A percentile compares a stretch with the other conserved stretches of the same genome.
phyloP scores from a whole-genome alignment of 2,888 invertebrate species.

The Hyppa rectilinea region DNA sequence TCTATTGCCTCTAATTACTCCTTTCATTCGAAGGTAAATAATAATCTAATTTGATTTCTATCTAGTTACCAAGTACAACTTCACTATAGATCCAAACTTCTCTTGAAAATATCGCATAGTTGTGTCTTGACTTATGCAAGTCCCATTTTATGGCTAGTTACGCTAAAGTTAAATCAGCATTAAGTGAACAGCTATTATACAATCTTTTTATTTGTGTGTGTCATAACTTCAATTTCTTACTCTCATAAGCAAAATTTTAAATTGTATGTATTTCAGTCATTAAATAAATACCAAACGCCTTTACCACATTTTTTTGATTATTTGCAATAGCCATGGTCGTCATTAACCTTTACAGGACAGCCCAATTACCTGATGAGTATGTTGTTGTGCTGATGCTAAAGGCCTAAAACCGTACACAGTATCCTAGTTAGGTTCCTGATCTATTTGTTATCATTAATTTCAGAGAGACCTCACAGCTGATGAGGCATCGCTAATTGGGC shows the following conservation, averaged over 20 bases:
- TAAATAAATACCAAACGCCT: not conserved
- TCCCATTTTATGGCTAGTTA: not conserved
- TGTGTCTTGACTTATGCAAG: not conserved
- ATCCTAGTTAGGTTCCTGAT: not conserved
- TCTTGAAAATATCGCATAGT: not conserved
- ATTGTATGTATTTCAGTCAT: not conserved
- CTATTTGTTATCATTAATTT: constrained; percentile 43
- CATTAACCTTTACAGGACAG: too few species aligned
- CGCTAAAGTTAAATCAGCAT: not conserved
- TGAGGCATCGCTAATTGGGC: constrained; percentile 80
- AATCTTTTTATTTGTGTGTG: not conserved
- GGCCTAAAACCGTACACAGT: not conserved
- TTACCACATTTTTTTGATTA: not conserved
- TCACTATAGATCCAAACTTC: not conserved
- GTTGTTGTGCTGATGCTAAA: not conserved
- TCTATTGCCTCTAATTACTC: constrained; percentile 85
- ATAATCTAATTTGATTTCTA: not conserved
- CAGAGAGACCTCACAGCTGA: constrained; percentile 86
- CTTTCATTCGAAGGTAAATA: constrained; percentile 83
- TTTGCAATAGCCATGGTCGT: not conserved
- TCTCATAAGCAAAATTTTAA: not conserved
- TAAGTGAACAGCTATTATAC: not conserved
- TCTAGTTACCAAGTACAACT: not conserved
- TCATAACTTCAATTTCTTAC: not conserved
- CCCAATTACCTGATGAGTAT: not conserved